Base-by-base conservation (phyloP, 2,888 invertebrate genomes). In the Nymphalis polychloros region DNA sequence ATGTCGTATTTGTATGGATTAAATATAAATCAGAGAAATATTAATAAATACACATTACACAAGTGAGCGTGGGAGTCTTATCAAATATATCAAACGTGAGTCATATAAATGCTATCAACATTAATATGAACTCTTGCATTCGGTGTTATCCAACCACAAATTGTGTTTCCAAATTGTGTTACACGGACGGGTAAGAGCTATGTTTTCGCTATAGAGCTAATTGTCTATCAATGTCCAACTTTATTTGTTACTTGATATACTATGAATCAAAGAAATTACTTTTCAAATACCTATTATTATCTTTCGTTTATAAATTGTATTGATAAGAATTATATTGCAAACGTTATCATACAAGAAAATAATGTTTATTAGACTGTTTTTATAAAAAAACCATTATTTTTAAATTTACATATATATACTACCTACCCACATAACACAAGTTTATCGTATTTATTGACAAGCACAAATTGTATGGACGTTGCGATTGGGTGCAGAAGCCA, bases 141-240 rank as follows among this genome's bases (percentile, higher is more conserved):
- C 48, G 49, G 61, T 62, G 62, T 62, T 62, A 67, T 17, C 19
- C 20, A 62, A 67, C 66, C 66, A 20, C 66, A 67, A 62, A 67
- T 67, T 62, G 49, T 53, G 49, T 67, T 48, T 67, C 66, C 52
- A 53, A 53, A 53, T 55, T 55, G 31, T 17, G 55, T 55, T 67
- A 67, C 61, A 48, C 55, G 61, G 55, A 48, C 61, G 53, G 47
- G 41, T 55, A 10, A 31, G 57, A 41, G 35, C 57, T 57, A 62
- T 49, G 61, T 66, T 62, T 55, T 62, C 55, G 61, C 55, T 61
- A 53, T 52, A 53, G 61, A 48, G 55, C 27, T 57, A 62, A 55
- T 49, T 49, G 53, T 55, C 23, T 60, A 62, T 55, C 23, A 49
- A 53, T 49, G 61, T 57, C 41, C 57, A 57, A 57, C 57, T 19